Evolutionary conservation across 1,140 invertebrate genomes (phyloP), one percentile per base, ranked within the genome.

Genomic region (Musca vetustissima): DNA sequence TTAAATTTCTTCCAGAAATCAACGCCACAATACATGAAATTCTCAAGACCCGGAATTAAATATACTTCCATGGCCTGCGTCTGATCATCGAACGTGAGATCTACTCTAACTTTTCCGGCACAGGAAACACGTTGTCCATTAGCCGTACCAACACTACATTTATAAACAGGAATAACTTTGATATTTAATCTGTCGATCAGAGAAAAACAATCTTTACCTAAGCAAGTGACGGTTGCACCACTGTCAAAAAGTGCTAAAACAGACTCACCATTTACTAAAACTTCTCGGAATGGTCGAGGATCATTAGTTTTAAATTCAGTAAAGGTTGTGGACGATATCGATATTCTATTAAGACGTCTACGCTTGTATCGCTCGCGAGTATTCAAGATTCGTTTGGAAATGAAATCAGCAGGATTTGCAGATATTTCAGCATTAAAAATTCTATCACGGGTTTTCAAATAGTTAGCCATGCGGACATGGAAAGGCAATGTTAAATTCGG

Each of bases 1-100:
- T 48, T 64, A 71, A 75, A 70, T 2, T 17, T 24, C 13, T 49
- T 57, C 69, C 69, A 70, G 19, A 59, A 70, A 32, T 70, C 69
- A 1, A 70, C 43, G 13, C 69, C 64, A 9, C 32, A 66, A 19
- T 48, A 48, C n/a, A 70, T 14, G 3, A 59, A 22, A 15, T 70
- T 64, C 15, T 25, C 24, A 25, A 70, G 25, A 66, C 14, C 32
- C 3, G 69, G 64, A 1, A 70, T 43, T 11, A 69, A 28, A 36
- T 21, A 57, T 11, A 69, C 9, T 19, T 28, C 28, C 21, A 64
- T 21, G 11, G 17, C 15, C 32, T 69, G n/a, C 9, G 22, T 22
- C 19, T 36, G n/a, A 32, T 55, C 19, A 13, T 65, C 28, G 17
- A 21, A 69, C 17, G 11, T 32, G 4, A 70, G 28, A 17, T n/a